Evolutionary conservation across 2,888 invertebrate species (phyloP).

Genomic region (Drosophila kambysellisi): DNA sequence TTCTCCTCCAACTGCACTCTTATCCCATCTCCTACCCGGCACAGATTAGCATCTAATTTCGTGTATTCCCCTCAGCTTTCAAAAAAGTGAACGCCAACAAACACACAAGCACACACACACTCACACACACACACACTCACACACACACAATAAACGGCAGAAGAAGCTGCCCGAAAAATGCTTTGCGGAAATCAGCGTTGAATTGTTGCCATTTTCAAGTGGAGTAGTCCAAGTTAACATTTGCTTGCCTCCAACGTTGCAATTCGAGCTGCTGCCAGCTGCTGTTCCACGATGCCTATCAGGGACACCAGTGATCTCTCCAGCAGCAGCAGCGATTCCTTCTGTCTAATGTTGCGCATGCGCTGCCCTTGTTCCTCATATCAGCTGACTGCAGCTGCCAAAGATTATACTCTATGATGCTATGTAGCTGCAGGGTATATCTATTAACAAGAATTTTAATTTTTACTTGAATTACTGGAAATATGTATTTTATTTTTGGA

Average conservation of each 20-base stretch:
- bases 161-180: slow-evolving; percentile 20
- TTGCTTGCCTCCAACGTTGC: slow-evolving; percentile 27
- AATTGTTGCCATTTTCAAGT: slow-evolving; percentile 57
- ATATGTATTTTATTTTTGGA: neutral
- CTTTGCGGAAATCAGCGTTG: slow-evolving; percentile 52
- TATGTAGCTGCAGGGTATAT: slow-evolving; percentile 8
- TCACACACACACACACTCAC: slow-evolving; percentile 5
- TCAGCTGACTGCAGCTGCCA: slow-evolving; percentile 20
- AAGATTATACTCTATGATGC: slow-evolving; percentile 12
- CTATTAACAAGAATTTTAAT: neutral
- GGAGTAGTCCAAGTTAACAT: slow-evolving; percentile 38
- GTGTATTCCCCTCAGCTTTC: neutral
- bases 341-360: slow-evolving; percentile 41
- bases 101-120: slow-evolving; percentile 11
- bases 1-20: slow-evolving; percentile 11
- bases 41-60: slow-evolving; percentile 45
- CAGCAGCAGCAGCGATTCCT: slow-evolving; percentile 19
- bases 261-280: slow-evolving; percentile 53
- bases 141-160: no score
- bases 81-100: slow-evolving; percentile 31
- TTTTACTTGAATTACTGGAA: neutral
- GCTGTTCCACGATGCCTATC: slow-evolving; percentile 39
- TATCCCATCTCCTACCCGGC: slow-evolving; percentile 8
- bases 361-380: slow-evolving; percentile 47
- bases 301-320: slow-evolving; percentile 33